These are phyloP conservation scores for Meta bourneti DNA, from an alignment of 2,888 invertebrate species.

Conservation along the genomic window DNA sequence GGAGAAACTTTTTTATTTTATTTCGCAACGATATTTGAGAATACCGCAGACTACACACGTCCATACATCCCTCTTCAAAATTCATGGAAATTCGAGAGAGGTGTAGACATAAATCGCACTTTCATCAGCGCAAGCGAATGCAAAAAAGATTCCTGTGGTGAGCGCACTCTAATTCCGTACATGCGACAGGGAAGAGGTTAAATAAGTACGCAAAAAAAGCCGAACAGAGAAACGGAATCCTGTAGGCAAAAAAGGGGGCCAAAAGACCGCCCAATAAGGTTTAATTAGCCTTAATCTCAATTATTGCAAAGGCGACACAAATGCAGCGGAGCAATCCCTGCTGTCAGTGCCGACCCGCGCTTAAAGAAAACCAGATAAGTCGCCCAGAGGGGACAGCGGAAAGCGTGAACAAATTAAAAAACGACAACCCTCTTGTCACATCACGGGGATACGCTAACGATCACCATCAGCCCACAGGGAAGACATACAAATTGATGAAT, in stretches of 20 bases:
- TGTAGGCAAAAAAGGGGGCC: not conserved
- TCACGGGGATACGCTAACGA: conserved; percentile 35
- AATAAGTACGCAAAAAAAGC: not conserved
- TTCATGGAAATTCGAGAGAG: not conserved
- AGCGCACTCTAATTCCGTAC: conserved; percentile 3
- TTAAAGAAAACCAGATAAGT: conserved; percentile 41
- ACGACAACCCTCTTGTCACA: conserved; percentile 32
- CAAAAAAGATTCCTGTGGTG: too few species aligned
- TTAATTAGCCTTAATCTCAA: conserved; percentile 57
- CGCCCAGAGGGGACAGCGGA: not conserved
- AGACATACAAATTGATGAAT: conserved; percentile 3
- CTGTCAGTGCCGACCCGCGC: conserved; percentile 20
- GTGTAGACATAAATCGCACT: conserved; percentile 1
- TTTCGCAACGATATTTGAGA: too few species aligned
- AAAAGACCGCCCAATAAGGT: conserved; percentile 40
- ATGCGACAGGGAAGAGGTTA: conserved; percentile 10
- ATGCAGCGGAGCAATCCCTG: conserved; percentile 3
- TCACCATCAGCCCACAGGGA: not conserved
- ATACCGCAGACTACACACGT: too few species aligned
- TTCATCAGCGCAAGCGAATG: not conserved
- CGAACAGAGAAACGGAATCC: conserved; percentile 11
- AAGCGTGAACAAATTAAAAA: conserved; percentile 31
- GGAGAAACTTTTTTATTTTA: too few species aligned
- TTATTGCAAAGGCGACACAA: conserved; percentile 29
- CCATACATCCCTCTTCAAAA: not conserved